Conservation (phyloP, 2,113 vertebrate species). For the Melospiza melodia region DNA sequence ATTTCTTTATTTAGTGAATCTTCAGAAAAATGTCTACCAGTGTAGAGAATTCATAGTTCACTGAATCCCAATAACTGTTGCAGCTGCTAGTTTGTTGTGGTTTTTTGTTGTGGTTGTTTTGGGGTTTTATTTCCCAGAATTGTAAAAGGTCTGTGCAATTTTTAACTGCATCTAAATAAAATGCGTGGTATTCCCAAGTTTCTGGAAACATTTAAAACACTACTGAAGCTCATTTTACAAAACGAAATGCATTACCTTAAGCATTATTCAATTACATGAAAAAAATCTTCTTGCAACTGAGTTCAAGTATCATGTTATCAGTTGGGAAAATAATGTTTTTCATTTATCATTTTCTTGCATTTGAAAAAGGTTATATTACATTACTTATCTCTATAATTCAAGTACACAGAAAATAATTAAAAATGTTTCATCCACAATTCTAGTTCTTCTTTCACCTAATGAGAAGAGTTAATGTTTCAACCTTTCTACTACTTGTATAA, state of each 20-base stretch:
- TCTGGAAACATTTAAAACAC: neutral
- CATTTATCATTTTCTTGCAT: neutral
- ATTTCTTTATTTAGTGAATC: neutral
- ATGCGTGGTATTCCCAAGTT: neutral
- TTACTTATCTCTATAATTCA: neutral
- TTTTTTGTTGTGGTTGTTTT: neutral
- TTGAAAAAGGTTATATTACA: neutral
- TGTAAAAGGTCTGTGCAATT: neutral
- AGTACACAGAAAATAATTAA: constrained; percentile 31
- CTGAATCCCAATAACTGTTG: neutral
- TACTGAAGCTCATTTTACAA: neutral
- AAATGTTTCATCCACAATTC: neutral
- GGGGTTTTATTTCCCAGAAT: neutral
- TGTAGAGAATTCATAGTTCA: neutral
- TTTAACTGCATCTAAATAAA: neutral
- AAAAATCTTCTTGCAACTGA: neutral
- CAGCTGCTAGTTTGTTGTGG: neutral
- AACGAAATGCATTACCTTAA: constrained; percentile 20
- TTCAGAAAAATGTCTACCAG: neutral
- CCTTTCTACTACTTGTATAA: neutral
- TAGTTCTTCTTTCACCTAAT: neutral
- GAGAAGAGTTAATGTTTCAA: neutral
- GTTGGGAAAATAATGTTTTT: constrained; percentile 8
- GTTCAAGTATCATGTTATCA: neutral
- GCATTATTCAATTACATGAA: constrained; percentile 8